These are phyloP conservation scores for Macrostomum cliftonense DNA, from an alignment of 2,888 invertebrate genomes.

Conservation along the genomic window DNA sequence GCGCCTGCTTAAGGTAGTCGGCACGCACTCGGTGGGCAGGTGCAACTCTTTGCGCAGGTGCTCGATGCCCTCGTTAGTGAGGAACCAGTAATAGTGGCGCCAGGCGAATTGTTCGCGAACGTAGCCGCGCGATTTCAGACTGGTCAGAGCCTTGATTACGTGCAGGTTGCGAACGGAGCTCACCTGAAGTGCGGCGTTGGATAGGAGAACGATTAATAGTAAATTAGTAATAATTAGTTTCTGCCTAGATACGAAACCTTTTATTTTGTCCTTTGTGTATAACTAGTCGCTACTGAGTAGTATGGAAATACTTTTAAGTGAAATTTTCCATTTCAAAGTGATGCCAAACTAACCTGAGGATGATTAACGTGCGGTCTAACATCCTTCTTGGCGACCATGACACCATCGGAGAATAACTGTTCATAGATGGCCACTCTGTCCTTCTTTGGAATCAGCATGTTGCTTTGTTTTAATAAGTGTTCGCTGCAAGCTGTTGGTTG, in stretches of 20 bases:
- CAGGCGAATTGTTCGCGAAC: slow-evolving; percentile 99
- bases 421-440: slow-evolving; percentile 89
- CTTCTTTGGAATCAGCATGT: slow-evolving; percentile 99
- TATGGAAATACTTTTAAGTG: no score
- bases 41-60: slow-evolving; percentile 77
- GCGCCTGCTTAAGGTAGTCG: slow-evolving; percentile 55
- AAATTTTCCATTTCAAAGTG: no score
- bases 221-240: no score
- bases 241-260: no score
- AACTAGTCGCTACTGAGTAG: no score
- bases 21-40: slow-evolving; percentile 91
- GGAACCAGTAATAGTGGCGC: slow-evolving; percentile 98
- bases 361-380: slow-evolving; percentile 81
- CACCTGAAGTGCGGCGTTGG: no score
- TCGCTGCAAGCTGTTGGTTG: neutral
- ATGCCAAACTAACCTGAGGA: slow-evolving; percentile 75
- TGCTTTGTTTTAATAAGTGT: neutral
- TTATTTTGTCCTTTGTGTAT: no score
- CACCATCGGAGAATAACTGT: slow-evolving; percentile 93
- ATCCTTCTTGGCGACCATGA: slow-evolving; percentile 96
- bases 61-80: slow-evolving; percentile 93
- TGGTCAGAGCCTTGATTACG: slow-evolving; percentile 93
- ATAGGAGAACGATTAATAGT: no score
- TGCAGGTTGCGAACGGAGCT: slow-evolving; percentile 71
- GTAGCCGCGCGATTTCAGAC: slow-evolving; percentile 79